These are phyloP conservation scores for Mesitornis unicolor DNA, from an alignment of 2,113 vertebrate genomes.

Conservation along the genomic window DNA sequence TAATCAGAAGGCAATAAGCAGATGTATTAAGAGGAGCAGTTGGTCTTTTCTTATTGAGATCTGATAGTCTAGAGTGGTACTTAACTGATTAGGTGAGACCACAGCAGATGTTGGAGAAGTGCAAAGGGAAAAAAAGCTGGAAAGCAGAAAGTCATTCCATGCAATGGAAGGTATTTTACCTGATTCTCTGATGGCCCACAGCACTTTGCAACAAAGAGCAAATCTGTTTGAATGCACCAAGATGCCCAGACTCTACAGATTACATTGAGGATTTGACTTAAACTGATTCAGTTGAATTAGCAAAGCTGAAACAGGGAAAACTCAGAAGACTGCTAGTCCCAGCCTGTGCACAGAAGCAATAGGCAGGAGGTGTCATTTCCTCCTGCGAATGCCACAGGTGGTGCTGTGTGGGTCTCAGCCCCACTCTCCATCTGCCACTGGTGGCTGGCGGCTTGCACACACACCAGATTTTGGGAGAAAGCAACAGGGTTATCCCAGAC, in stretches of 20 bases:
- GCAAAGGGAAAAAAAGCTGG: neutral
- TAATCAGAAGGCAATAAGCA: constrained; percentile 22
- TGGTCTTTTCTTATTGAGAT: constrained; percentile 9
- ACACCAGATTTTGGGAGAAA: neutral
- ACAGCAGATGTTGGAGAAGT: neutral
- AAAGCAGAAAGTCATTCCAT: neutral
- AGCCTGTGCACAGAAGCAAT: neutral
- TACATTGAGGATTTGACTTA: neutral
- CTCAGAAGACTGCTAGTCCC: neutral
- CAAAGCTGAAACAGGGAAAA: neutral
- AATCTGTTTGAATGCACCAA: neutral
- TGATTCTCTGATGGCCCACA: neutral
- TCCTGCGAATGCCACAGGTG: neutral
- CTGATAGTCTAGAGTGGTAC: neutral
- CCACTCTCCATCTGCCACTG: neutral
- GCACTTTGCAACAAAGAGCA: neutral
- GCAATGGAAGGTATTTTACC: neutral
- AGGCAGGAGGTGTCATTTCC: neutral
- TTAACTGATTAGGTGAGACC: neutral
- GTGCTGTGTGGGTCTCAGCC: neutral
- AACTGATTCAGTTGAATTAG: neutral
- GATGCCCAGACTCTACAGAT: neutral
- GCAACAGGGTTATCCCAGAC: neutral
- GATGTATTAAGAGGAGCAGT: neutral
- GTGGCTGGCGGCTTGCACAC: neutral